Percentiles rank a stretch among this genome's conserved stretches.
Evolutionary conservation across 2,797 vertebrate genomes (phyloP).

Genomic region (Tinamus major): DNA sequence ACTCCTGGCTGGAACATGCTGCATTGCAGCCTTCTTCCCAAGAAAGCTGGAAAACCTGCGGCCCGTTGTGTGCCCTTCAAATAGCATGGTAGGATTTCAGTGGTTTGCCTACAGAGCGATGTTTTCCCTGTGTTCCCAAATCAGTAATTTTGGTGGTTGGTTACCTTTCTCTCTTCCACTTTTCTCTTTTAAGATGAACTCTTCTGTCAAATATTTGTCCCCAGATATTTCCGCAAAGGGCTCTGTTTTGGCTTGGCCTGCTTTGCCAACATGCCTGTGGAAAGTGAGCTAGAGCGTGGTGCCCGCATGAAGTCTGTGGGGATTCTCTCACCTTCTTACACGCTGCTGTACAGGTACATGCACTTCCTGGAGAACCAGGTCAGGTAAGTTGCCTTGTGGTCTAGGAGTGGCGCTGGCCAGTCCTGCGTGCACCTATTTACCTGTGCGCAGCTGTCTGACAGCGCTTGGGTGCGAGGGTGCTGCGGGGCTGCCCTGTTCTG

Average conservation of each 20-base stretch:
- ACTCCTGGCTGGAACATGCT: neutral
- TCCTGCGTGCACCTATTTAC: neutral
- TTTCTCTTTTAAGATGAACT: neutral
- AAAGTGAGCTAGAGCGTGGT: conserved; percentile 94
- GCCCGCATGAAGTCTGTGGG: conserved; percentile 99
- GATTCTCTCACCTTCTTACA: conserved; percentile 96
- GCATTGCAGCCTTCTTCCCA: neutral
- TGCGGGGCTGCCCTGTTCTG: neutral
- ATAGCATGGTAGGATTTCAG: neutral
- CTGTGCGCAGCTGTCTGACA: neutral
- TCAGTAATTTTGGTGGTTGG: neutral
- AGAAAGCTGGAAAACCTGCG: neutral
- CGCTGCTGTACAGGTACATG: conserved; percentile 97
- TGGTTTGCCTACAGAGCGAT: neutral
- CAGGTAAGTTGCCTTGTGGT: conserved; percentile 81
- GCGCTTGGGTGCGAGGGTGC: neutral
- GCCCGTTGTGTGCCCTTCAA: neutral
- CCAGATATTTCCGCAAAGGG: conserved; percentile 97
- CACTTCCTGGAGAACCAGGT: conserved; percentile 99
- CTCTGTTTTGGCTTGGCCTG: conserved; percentile 96
- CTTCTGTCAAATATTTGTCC: conserved; percentile 4
- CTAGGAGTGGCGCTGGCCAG: neutral
- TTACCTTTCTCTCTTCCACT: neutral
- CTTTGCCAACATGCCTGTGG: conserved; percentile 98
- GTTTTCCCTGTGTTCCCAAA: neutral